Evolutionary conservation across 2,797 vertebrate species (phyloP), one percentile per base, ranked within the genome.

Genomic region (Typhlichthys eigenmanni): DNA sequence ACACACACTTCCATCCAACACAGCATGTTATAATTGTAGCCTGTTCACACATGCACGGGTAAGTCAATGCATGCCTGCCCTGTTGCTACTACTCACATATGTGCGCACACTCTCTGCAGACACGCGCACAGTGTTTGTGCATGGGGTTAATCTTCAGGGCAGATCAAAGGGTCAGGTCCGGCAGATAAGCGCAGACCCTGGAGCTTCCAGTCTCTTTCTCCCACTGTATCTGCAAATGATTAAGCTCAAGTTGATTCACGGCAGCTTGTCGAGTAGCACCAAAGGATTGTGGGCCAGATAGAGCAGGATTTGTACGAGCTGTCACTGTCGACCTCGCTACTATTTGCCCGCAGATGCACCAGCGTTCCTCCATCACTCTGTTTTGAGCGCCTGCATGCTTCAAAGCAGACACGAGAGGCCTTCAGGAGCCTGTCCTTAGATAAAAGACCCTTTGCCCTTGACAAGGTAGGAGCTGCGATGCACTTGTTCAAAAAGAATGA

Each of bases 111-210:
- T 13, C 58, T 58, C 38, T 71, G 58, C 67, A 65, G 63, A 60
- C 73, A 32, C 65, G 47, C 61, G 48, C 47, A 47, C 75, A 59
- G 69, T 61, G 74, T 86, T 78, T 87, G 78, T 86, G 69, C 80
- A 63, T 8, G 2, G 74, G 81, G 85, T 89, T 88, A 90, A 92
- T 91, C 88, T 90, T 62, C 17, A 73, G 84, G 64, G 74, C 76
- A 82, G 88, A 90, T 91, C 87, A 90, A 88, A 91, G 87, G 89
- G 85, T 91, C 88, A 85, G 79, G 79, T 81, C 85, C 75, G 72
- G 74, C 69, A 88, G 90, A 92, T 91, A 91, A 92, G 87, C 84
- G 82, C 79, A 47, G 53, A 77, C 83, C 85, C 76, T 74, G 68
- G 61, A 89, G 84, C 72, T 79, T 80, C 74, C 74, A 71, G 68